Conservation (phyloP, 2,888 invertebrate genomes). For the Drosophila tripunctata region DNA sequence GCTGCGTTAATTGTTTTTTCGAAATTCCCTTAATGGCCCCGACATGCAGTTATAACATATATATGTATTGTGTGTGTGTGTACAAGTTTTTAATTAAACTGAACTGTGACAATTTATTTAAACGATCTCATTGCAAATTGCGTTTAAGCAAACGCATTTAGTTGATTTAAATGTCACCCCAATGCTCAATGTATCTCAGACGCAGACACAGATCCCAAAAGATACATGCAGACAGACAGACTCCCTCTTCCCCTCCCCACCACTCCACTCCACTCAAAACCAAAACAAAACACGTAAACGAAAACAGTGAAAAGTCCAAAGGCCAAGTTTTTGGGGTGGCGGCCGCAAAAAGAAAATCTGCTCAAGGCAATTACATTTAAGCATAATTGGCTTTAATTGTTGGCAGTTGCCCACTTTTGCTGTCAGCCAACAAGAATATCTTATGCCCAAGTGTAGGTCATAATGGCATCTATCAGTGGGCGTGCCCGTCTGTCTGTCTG, state of each 20-base stretch:
- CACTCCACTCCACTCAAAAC: no score
- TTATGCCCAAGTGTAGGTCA: conserved; percentile 72
- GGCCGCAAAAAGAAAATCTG: conserved; percentile 66
- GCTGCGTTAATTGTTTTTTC: conserved; percentile 71
- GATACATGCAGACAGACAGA: not conserved
- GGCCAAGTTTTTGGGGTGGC: conserved; percentile 24
- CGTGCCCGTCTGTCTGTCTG: no score
- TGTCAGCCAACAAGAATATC: conserved; percentile 52
- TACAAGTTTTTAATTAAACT: conserved; percentile 74
- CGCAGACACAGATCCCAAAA: not conserved
- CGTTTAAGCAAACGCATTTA: conserved; percentile 52
- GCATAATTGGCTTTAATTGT: conserved; percentile 83
- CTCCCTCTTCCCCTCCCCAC: no score
- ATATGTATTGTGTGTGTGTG: not conserved
- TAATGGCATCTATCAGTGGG: conserved; percentile 81
- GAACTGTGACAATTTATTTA: conserved; percentile 74
- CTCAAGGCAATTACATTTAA: conserved; percentile 81
- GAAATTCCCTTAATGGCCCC: conserved; percentile 31
- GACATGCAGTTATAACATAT: not conserved
- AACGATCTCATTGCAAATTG: conserved; percentile 60
- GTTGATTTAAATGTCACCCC: conserved; percentile 52
- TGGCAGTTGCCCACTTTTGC: conserved; percentile 52
- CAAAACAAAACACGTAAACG: no score
- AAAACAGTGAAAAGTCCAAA: conserved; percentile 27
- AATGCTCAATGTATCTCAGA: conserved; percentile 6